phyloP scores from a whole-genome alignment of 2,888 invertebrate species.

The Caenorhabditis macrosperma region DNA sequence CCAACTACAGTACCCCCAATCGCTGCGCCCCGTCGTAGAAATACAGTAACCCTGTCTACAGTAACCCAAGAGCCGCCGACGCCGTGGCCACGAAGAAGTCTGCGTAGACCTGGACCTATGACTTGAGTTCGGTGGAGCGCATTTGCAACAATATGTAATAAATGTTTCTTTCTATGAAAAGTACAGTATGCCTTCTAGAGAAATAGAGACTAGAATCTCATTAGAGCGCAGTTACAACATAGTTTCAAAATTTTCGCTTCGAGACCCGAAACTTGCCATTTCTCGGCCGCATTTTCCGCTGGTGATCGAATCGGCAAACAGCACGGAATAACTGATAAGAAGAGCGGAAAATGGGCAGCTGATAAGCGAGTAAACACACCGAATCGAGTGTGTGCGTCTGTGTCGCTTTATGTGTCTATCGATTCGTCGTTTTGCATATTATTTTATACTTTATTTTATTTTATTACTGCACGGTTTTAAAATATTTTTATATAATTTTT shows the following conservation, averaged over 20 bases:
- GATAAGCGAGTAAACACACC: background rate
- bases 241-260: no score
- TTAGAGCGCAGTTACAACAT: no score
- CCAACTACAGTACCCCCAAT: no score
- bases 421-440: background rate
- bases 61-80: conserved; percentile 28
- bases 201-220: no score
- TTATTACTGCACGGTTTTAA: no score
- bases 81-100: conserved; percentile 25
- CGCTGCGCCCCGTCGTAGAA: no score
- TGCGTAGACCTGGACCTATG: no score
- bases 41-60: conserved; percentile 3
- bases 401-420: background rate
- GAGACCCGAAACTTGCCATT: background rate
- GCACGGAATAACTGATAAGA: conserved; percentile 34
- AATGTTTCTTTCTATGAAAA: no score
- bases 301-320: conserved; percentile 29
- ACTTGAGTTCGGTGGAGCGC: no score
- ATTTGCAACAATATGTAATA: no score
- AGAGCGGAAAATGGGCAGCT: background rate
- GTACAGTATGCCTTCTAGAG: no score
- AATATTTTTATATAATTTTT: no score
- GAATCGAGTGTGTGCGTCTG: background rate
- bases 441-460: background rate
- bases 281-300: background rate